phyloP scores from a whole-genome alignment of 2,113 vertebrate genomes.

The Protomyctophum bolini region DNA sequence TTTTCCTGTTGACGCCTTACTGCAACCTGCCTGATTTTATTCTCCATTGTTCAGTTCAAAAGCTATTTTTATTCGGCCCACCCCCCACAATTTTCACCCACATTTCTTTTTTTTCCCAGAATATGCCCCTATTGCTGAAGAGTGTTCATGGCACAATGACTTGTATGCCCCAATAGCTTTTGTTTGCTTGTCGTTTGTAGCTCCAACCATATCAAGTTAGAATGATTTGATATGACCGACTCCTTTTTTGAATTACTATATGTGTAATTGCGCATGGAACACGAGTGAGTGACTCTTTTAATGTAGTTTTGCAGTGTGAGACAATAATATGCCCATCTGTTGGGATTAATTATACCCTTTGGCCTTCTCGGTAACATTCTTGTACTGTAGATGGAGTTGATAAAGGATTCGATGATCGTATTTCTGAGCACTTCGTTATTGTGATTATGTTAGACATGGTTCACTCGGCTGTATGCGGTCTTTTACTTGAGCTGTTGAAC shows the following conservation, averaged over 20 bases:
- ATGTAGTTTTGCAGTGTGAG: constrained; percentile 35
- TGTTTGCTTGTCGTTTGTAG: constrained; percentile 1
- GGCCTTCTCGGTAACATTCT: neutral
- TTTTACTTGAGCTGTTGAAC: constrained; percentile 15
- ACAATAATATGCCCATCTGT: constrained; percentile 18
- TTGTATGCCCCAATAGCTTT: neutral
- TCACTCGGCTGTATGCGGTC: neutral
- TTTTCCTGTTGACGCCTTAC: constrained; percentile 48
- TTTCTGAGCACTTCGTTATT: neutral
- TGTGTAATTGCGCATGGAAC: constrained; percentile 8
- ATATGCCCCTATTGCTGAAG: constrained; percentile 9
- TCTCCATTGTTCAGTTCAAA: constrained; percentile 33
- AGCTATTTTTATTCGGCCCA: constrained; percentile 23
- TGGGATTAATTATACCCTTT: neutral
- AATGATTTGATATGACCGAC: constrained; percentile 1
- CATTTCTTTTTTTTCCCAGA: neutral
- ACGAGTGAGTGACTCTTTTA: neutral
- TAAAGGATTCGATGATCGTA: neutral
- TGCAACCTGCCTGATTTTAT: constrained; percentile 38
- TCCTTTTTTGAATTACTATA: constrained; percentile 5
- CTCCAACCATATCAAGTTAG: constrained; percentile 3
- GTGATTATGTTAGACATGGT: constrained; percentile 1
- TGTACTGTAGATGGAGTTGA: neutral
- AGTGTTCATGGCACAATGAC: constrained; percentile 6
- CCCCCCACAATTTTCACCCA: constrained; percentile 1